These are phyloP conservation scores for Patella ulyssiponensis DNA, from an alignment of 2,888 invertebrate genomes.

Conservation along the genomic window DNA sequence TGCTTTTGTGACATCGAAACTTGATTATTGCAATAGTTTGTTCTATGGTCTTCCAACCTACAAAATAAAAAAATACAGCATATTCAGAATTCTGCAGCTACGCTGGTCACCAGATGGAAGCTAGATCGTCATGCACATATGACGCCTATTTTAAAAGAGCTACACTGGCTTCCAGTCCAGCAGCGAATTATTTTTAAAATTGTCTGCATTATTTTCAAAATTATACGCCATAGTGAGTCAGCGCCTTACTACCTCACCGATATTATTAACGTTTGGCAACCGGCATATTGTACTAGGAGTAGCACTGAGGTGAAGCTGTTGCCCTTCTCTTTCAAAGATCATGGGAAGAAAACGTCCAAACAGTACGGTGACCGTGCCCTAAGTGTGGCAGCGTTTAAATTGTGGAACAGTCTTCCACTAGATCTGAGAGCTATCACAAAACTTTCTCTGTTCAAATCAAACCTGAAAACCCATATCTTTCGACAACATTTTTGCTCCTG, in stretches of 20 bases:
- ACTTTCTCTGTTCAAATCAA: neutral
- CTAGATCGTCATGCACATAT: constrained; percentile 1
- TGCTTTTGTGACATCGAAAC: no score
- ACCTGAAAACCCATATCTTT: neutral
- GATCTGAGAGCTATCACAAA: neutral
- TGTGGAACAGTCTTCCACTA: constrained; percentile 7
- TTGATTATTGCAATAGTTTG: no score
- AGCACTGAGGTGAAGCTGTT: neutral
- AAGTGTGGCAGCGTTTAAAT: neutral
- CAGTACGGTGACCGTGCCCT: neutral
- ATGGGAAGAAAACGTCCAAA: constrained; percentile 2
- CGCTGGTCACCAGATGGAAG: no score
- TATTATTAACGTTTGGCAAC: neutral
- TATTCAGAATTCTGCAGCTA: constrained; percentile 15
- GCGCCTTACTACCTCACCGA: constrained; percentile 10
- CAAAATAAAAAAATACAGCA: constrained; percentile 6
- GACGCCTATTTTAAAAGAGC: constrained; percentile 7
- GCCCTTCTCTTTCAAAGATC: neutral
- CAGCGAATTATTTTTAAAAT: constrained; percentile 12
- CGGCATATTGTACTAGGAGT: neutral
- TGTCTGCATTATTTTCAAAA: neutral
- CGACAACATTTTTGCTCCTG: neutral
- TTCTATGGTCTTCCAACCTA: neutral
- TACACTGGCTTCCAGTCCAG: constrained; percentile 17
- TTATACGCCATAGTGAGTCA: neutral